phyloP scores from a whole-genome alignment of 2,113 vertebrate genomes.

The Poeciliopsis prolifica region DNA sequence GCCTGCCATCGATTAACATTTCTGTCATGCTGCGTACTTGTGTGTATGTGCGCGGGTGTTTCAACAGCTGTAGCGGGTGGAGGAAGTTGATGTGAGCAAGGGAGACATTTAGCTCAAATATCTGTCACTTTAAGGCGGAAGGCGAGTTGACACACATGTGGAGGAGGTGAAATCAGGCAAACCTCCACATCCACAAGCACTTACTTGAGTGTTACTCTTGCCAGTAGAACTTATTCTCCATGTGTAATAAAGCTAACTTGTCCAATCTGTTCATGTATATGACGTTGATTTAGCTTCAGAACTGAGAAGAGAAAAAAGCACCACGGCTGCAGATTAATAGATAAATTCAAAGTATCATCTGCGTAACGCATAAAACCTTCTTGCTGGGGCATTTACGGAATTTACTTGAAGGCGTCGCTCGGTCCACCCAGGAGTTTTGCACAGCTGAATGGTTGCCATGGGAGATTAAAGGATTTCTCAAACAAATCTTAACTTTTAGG shows the following conservation, averaged over 20 bases:
- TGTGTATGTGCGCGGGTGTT: conserved; percentile 24
- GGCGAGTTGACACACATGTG: conserved; percentile 43
- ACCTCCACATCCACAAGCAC: not conserved
- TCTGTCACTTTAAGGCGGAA: conserved; percentile 45
- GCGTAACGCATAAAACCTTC: too few species aligned
- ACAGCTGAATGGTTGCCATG: too few species aligned
- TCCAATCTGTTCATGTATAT: not conserved
- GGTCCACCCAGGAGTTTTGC: too few species aligned
- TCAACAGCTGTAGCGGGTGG: conserved; percentile 14
- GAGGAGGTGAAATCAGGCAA: conserved; percentile 58
- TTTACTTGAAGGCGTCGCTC: too few species aligned
- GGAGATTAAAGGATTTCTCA: too few species aligned
- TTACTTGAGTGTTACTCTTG: not conserved
- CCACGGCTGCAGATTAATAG: too few species aligned
- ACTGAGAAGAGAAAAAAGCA: not conserved
- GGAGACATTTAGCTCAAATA: conserved; percentile 41
- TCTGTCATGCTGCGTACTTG: conserved; percentile 27
- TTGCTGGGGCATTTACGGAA: too few species aligned
- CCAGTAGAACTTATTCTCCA: not conserved
- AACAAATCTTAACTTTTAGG: too few species aligned
- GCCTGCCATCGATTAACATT: conserved; percentile 63
- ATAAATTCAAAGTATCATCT: too few species aligned
- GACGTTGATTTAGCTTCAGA: not conserved
- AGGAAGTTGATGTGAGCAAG: conserved; percentile 36
- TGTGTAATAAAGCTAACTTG: not conserved